Percentiles rank a stretch among this genome's conserved stretches.
phyloP scores from a whole-genome alignment of 2,888 invertebrate genomes.

The Sussaba pulchella region DNA sequence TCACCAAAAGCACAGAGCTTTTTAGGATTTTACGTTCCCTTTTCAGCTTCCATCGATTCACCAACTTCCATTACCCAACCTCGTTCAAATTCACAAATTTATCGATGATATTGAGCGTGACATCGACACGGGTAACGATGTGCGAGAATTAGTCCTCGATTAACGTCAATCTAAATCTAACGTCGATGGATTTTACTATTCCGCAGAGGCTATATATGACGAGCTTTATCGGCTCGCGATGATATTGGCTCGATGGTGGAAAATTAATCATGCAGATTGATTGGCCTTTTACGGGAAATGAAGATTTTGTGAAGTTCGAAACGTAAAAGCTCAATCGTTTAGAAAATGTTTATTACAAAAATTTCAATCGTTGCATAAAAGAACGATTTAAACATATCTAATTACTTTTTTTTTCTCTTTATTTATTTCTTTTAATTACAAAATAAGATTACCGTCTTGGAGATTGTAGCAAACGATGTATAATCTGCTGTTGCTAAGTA shows the following conservation, averaged over 20 bases:
- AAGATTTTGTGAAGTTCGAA: too few relatives aligned
- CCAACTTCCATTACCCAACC: conserved; percentile 6
- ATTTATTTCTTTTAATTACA: too few relatives aligned
- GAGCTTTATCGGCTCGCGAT: background rate
- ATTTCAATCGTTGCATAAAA: too few relatives aligned
- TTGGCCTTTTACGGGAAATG: background rate
- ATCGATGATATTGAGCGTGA: conserved; percentile 1
- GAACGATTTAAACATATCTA: too few relatives aligned
- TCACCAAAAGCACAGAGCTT: background rate
- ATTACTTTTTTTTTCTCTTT: too few relatives aligned
- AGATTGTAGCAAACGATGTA: too few relatives aligned
- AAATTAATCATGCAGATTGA: background rate
- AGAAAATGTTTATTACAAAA: too few relatives aligned
- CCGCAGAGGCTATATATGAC: background rate
- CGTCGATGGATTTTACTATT: background rate
- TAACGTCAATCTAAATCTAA: background rate
- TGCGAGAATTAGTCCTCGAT: conserved; percentile 6
- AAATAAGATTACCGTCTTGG: too few relatives aligned
- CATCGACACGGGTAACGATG: background rate
- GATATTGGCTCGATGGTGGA: background rate
- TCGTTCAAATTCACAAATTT: conserved; percentile 23
- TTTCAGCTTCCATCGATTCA: conserved; percentile 15
- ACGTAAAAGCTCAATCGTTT: too few relatives aligned
- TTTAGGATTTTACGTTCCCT: conserved; percentile 11
- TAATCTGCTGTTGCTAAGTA: too few relatives aligned